Percentiles rank a stretch among this genome's conserved stretches.
These are phyloP conservation scores for Macquaria australasica DNA, from an alignment of 2,113 vertebrate species.

Conservation along the genomic window DNA sequence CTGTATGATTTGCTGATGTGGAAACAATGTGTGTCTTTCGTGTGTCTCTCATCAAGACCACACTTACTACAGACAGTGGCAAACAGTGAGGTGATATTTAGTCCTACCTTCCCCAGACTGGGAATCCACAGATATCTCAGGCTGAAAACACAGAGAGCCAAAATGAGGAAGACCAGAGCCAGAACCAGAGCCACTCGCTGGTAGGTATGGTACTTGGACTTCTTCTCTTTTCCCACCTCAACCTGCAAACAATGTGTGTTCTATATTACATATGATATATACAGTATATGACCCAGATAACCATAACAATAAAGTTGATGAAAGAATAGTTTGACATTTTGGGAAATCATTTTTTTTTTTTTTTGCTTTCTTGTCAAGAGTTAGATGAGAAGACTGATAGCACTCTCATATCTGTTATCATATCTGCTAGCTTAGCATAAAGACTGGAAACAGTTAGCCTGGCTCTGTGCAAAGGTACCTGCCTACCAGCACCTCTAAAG, in stretches of 20 bases:
- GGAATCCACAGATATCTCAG: slow-evolving; percentile 82
- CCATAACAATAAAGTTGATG: neutral
- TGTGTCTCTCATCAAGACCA: slow-evolving; percentile 48
- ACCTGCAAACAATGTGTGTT: slow-evolving; percentile 67
- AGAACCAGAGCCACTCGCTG: slow-evolving; percentile 78
- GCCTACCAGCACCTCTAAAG: too few relatives aligned
- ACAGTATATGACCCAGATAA: neutral
- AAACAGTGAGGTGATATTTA: slow-evolving; percentile 28
- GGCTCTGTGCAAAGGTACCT: neutral
- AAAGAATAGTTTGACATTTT: neutral
- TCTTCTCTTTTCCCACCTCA: slow-evolving; percentile 80
- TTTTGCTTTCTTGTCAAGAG: neutral
- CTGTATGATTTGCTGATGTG: slow-evolving; percentile 60
- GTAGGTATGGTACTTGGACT: slow-evolving; percentile 66
- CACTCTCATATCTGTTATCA: neutral
- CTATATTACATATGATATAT: neutral
- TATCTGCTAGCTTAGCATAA: neutral
- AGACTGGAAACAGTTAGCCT: neutral
- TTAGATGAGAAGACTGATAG: neutral
- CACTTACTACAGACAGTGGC: slow-evolving; percentile 43
- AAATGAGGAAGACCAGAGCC: slow-evolving; percentile 75
- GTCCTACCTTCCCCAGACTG: slow-evolving; percentile 81
- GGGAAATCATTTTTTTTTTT: too few relatives aligned
- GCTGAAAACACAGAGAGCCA: slow-evolving; percentile 80
- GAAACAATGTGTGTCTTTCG: slow-evolving; percentile 58